A percentile compares a stretch with the other conserved stretches of the same genome.
These are phyloP conservation scores for Tethya wilhelma DNA, from an alignment of 37 sponge, comb jelly and placozoan genomes.

Conservation along the genomic window DNA sequence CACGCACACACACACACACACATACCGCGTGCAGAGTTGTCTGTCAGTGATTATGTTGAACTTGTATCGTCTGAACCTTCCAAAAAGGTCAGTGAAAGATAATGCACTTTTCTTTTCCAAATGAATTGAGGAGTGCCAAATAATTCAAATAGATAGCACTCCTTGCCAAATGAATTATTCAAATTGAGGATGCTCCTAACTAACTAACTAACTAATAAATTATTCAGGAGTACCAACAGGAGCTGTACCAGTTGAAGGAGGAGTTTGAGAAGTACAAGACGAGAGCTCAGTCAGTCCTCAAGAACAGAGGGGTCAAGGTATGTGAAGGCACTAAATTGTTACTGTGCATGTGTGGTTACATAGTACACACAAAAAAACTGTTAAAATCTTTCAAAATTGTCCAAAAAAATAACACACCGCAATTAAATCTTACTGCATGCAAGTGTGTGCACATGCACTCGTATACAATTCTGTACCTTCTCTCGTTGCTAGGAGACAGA, in stretches of 20 bases:
- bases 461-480: neutral
- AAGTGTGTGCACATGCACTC: neutral
- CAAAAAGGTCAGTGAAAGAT: constrained; percentile 32
- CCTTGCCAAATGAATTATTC: neutral
- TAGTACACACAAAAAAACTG: neutral
- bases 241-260: constrained; percentile 60
- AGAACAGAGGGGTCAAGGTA: constrained; percentile 35
- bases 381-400: neutral
- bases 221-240: constrained; percentile 54
- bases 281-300: constrained; percentile 65
- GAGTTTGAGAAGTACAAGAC: constrained; percentile 79
- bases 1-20: too few species aligned
- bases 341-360: neutral
- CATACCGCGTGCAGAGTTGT: constrained; percentile 45
- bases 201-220: neutral
- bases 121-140: too few species aligned
- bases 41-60: constrained; percentile 57
- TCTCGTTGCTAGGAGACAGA: constrained; percentile 1
- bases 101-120: neutral
- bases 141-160: neutral
- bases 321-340: neutral
- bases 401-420: neutral
- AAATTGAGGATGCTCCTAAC: too few species aligned
- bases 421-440: neutral
- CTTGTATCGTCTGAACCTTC: constrained; percentile 56